Evolutionary conservation across 2,797 vertebrate species (phyloP), one percentile per base, ranked within the genome.

Genomic region (Pseudotriccus pelzelni): DNA sequence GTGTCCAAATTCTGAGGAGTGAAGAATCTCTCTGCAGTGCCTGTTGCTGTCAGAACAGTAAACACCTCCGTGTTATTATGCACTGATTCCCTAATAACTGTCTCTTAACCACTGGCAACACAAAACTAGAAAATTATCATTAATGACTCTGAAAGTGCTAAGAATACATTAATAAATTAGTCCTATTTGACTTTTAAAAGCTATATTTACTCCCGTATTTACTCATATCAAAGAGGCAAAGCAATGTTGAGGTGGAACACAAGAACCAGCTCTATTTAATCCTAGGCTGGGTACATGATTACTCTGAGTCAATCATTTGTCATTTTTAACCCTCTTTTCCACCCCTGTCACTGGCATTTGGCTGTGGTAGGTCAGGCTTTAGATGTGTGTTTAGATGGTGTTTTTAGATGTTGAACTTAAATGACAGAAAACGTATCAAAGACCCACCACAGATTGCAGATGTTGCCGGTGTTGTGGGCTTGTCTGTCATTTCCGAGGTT

Each of bases 51-150:
- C 55, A 60, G 23, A 81, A 49, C 20, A 75, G 50, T 27, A 73
- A 70, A 43, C 27, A 34, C 3, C 70, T 92, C 58, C 27, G 12
- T 53, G 68, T 52, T 32, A 52, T 69, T 80, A 78, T 56, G 41
- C 55, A 62, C 78, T 84, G 72, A 82, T 95, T 82, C 92, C 76
- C 37, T 90, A 91, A 93, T 46, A 84, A 53, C 79, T 92, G 16
- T 76, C 76, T 90, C 14, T 73, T 92, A 85, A 95, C 88, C 41
- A 47, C 0, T 22, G 67, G 9, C 47, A 69, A 32, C 27, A 25
- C 67, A 52, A 94, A 96, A 59, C 43, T 59, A 47, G 50, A 58
- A 91, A 91, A 88, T 56, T 34, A 34, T 15, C 76, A 80, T 88
- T 89, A 90, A 79, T 84, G n/a, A 39, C 83, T 89, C 68, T 62